Evolutionary conservation across 2,113 vertebrate genomes (phyloP), one percentile per base, ranked within the genome.

Genomic region (Lophura nycthemera): DNA sequence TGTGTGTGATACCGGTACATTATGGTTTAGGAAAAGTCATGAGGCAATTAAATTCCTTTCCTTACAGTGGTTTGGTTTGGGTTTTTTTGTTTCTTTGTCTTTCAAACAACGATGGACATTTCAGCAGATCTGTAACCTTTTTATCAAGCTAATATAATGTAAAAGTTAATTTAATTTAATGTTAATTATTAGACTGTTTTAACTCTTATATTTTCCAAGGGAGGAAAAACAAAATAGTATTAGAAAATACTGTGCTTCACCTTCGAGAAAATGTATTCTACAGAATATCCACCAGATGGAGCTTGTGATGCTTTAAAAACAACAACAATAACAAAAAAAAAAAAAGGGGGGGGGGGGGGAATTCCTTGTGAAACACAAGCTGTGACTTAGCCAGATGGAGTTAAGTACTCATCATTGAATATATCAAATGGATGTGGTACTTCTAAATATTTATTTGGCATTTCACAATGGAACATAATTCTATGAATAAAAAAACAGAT

Each of bases 261-360:
- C 34, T 32, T 61, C 10, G 5, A 11, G 70, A 69, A 59, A 54
- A n/a, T 32, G 2, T 1, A 22, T 24, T 13, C 43, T 57, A 22
- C n/a, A 17, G 4, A 71, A 61, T 80, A 61, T 29, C 94, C 97
- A 94, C 43, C 43, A 95, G 96, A 36, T 93, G 95, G 92, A 81
- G 91, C 79, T 25, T 47, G 15, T 43, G 86, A 45, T 66, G 6
- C 10, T 69, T 40, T 5, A 48, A 22, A 29, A 60, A 42, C 29
- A 32, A 22, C 5, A 34, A 45, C 29, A 34, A 6, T 1, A 34
- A 34, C 9, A 38, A 38, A 15, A 52, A 7, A 47, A 21, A 47
- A 21, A 29, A 32, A 40, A 13, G 15, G 8, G 36, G 38, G 8
- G 38, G 8, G 38, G 38, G 38, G 38, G 38, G 38, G 4, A 38